Base-by-base conservation (phyloP, 2,888 invertebrate genomes). In the Lydus trimaculatus region DNA sequence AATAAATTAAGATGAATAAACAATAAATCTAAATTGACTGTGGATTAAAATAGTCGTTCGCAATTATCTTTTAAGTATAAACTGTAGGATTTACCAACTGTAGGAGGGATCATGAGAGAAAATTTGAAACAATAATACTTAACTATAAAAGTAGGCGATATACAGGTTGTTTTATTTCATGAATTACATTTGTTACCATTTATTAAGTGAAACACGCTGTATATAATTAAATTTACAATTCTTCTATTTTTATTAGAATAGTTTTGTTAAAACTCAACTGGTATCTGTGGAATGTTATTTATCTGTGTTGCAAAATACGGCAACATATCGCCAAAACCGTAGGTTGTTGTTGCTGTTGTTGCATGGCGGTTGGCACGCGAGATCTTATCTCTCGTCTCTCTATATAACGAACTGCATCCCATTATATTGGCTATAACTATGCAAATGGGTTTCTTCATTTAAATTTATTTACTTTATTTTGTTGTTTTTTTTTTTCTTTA, bases 391-490 rank as follows among this genome's bases (percentile, higher is more conserved):
- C 56, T 56, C 6, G 48, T 25, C 13, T 25, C 56, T 56, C n/a
- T 43, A 43, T 11, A 43, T 56, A 56, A 39, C 61, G 61, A 36
- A 39, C 59, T 66, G 66, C 28, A 69, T 69, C 63, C 69, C 65
- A 65, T 68, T 65, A 31, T 56, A 56, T 31, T 58, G 33, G 52
- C 52, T 58, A 63, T 65, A 63, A 66, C 65, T 66, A 69, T 69
- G 69, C 66, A 69, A 69, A 69, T 69, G 52, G 58, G 8, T 48
- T 52, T 43, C 11, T 25, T 23, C 25, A 56, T 56, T 56, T 60
- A 58, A 61, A 33, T 58, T 56, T 48, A 63, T 63, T 36, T 36
- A 15, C 1, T 36, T 2, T 43, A 17, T 43, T 43, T 17, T 8
- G n/a, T n/a, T n/a, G n/a, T n/a, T n/a, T n/a, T n/a, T n/a, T n/a